phyloP scores from a whole-genome alignment of 2,797 vertebrate genomes.

The Microchirus variegatus region DNA sequence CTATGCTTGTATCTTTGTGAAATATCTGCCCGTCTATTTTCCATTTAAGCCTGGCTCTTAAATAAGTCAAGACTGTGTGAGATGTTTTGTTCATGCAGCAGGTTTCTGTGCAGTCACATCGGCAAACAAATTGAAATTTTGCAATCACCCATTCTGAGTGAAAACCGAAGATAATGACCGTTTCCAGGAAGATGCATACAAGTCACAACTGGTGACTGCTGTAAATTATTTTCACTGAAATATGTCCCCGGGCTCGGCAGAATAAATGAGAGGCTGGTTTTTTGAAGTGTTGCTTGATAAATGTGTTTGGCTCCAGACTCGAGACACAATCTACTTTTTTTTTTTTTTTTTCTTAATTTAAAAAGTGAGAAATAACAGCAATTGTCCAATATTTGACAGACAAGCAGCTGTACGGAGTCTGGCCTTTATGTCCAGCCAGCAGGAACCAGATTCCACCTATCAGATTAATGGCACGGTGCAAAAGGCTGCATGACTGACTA shows the following conservation, averaged over 20 bases:
- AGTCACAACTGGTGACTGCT: slow-evolving; percentile 6
- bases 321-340: neutral
- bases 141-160: neutral
- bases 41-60: slow-evolving; percentile 28
- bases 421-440: slow-evolving; percentile 10
- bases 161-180: slow-evolving; percentile 11
- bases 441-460: slow-evolving; percentile 7
- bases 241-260: slow-evolving; percentile 15
- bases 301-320: slow-evolving; percentile 9
- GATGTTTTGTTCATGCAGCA: slow-evolving; percentile 26
- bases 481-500: neutral
- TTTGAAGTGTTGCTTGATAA: slow-evolving; percentile 24
- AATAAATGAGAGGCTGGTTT: slow-evolving; percentile 11
- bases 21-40: slow-evolving; percentile 9
- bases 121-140: neutral
- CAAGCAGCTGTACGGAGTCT: neutral
- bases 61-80: slow-evolving; percentile 33
- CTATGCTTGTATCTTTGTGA: slow-evolving; percentile 9
- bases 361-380: slow-evolving; percentile 10
- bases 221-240: neutral
- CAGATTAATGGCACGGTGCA: neutral
- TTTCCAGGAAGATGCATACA: slow-evolving; percentile 14
- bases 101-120: neutral
- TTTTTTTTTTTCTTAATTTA: slow-evolving; percentile 2
- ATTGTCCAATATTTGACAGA: slow-evolving; percentile 12